Evolutionary conservation across 2,797 vertebrate genomes (phyloP), one percentile per base, ranked within the genome.

Genomic region (Bucorvus abyssinicus): DNA sequence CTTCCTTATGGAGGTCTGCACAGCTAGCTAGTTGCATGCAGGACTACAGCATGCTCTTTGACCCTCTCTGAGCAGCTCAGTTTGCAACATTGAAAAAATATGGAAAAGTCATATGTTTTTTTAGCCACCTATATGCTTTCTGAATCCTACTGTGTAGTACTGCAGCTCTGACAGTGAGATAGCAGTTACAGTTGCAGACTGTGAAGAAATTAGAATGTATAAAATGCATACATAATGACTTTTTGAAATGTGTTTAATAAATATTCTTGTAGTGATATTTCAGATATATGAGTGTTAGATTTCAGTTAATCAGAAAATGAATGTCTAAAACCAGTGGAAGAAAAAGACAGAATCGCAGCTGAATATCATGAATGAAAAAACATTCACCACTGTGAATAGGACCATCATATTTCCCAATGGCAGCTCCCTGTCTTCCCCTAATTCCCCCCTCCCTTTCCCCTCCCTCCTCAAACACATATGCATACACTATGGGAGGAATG

Each of bases 401-500:
- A 87, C 89, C 75, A 76, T 93, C 89, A 36, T 75, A 84, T 94
- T 96, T 93, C 87, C 87, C 84, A 85, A 70, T 56, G 87, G 90
- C 93, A 95, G 76, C 65, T 93, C 86, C 68, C 82, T 24, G 12
- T 94, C 90, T 89, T 77, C 59, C 84, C 85, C 77, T 84, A 95
- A 92, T 83, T 89, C 78, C 93, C 83, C 64, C 86, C 59, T 78
- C 77, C 40, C 45, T 87, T 71, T 88, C 64, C 40, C 84, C 90
- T 95, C 90, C 90, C 78, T 97, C 84, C 59, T 91, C 78, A 84
- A 94, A 91, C 84, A 84, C 76, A 88, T 74, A 78, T 36, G n/a
- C 81, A 93, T 79, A 82, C 84, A 84, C 80, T 94, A 77, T 95
- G 95, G 96, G 93, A 96, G 94, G 97, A 97, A 97, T 96, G 96